phyloP scores from a whole-genome alignment of 2,888 invertebrate species.

The Amphipoea lucens region DNA sequence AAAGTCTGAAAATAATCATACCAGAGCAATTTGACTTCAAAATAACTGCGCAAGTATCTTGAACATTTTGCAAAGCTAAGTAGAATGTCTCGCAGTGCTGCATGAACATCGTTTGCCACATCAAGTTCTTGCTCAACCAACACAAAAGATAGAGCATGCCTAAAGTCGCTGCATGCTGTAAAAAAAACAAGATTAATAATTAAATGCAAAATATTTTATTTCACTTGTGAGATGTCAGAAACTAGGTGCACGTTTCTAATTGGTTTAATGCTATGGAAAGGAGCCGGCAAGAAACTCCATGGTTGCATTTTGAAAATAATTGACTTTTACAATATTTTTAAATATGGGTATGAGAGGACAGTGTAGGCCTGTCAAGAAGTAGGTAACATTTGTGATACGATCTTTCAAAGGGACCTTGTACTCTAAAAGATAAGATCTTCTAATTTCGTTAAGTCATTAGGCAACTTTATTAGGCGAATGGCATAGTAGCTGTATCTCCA shows the following conservation, averaged over 20 bases:
- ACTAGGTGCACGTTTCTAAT: background rate
- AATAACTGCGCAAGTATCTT: background rate
- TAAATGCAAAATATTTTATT: background rate
- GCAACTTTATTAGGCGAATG: background rate
- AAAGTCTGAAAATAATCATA: slow-evolving; percentile 7
- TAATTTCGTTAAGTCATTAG: too few species aligned
- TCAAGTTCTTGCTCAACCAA: slow-evolving; percentile 28
- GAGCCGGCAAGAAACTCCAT: background rate
- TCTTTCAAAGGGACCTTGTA: too few species aligned
- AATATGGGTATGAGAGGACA: background rate
- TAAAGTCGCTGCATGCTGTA: background rate
- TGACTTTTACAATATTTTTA: background rate
- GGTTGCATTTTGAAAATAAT: background rate
- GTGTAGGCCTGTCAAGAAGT: too few species aligned
- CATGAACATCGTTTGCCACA: slow-evolving; percentile 15
- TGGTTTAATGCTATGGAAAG: background rate
- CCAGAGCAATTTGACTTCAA: slow-evolving; percentile 33
- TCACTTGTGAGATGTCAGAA: background rate
- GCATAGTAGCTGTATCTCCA: background rate
- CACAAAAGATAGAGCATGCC: background rate
- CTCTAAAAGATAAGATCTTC: too few species aligned
- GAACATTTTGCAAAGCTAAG: slow-evolving; percentile 12
- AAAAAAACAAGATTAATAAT: too few species aligned
- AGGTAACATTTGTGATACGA: too few species aligned
- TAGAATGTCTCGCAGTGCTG: slow-evolving; percentile 39